Evolutionary conservation across 2,888 invertebrate species (phyloP).

Genomic region (Perizoma flavofasciatum): DNA sequence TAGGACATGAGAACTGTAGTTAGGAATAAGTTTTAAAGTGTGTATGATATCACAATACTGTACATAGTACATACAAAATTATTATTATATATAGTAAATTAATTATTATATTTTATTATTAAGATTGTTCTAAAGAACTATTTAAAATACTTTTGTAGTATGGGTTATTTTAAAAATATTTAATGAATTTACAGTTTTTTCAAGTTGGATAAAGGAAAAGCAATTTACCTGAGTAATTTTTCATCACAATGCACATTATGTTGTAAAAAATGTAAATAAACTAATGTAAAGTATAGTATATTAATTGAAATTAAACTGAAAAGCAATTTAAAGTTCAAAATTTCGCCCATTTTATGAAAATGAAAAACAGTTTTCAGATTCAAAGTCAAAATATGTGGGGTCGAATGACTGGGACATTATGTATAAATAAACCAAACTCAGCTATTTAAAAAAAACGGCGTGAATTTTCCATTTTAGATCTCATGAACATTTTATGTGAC

Average conservation of each 20-base stretch:
- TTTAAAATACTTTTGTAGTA: not conserved
- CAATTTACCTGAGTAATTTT: not conserved
- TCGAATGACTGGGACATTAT: too few species aligned
- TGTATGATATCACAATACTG: slow-evolving; percentile 19
- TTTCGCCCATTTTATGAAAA: too few species aligned
- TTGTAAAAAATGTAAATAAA: too few species aligned
- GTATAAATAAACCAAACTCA: too few species aligned
- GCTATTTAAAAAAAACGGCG: too few species aligned
- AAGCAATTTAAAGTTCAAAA: too few species aligned
- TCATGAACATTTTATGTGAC: too few species aligned
- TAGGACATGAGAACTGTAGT: not conserved
- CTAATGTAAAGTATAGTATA: too few species aligned
- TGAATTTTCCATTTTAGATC: too few species aligned
- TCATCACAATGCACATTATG: not conserved
- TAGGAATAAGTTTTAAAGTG: not conserved
- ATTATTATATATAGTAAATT: slow-evolving; percentile 8
- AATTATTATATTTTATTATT: slow-evolving; percentile 10
- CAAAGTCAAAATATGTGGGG: too few species aligned
- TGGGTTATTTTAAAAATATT: slow-evolving; percentile 8
- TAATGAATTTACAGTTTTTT: not conserved
- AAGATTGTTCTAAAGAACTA: slow-evolving; percentile 17
- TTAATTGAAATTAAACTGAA: too few species aligned
- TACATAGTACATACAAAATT: slow-evolving; percentile 17
- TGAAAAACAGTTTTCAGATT: too few species aligned
- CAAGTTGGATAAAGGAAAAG: not conserved